phyloP scores from a whole-genome alignment of 2,113 vertebrate species.

The Dunckerocampus dactyliophorus region DNA sequence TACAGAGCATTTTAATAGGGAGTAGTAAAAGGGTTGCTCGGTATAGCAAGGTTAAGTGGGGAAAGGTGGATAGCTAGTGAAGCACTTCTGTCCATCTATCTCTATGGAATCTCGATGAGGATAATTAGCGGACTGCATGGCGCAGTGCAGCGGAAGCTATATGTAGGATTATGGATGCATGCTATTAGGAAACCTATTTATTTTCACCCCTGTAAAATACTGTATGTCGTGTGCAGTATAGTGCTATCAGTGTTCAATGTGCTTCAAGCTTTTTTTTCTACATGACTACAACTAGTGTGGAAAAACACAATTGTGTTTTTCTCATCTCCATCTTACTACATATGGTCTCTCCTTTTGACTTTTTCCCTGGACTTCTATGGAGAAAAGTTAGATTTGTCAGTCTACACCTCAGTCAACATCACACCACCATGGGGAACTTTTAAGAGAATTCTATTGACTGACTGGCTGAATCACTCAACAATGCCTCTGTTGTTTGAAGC shows the following conservation, averaged over 20 bases:
- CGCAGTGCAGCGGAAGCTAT: conserved; percentile 28
- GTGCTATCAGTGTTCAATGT: conserved; percentile 19
- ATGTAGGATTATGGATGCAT: conserved; percentile 40
- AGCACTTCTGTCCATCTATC: conserved; percentile 61
- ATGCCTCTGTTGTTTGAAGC: not conserved
- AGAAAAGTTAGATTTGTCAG: conserved; percentile 13
- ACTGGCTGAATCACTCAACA: not conserved
- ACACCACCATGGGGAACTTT: conserved; percentile 18
- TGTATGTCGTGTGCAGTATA: conserved; percentile 22
- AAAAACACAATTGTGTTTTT: conserved; percentile 28
- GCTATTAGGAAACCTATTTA: conserved; percentile 43
- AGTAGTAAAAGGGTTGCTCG: conserved; percentile 30
- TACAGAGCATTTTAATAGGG: conserved; percentile 33
- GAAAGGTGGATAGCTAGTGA: no score
- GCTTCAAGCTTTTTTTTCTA: not conserved
- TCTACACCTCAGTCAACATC: conserved; percentile 11
- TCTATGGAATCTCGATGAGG: conserved; percentile 56
- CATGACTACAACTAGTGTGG: no score
- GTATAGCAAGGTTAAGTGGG: conserved; percentile 56
- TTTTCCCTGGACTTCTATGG: not conserved
- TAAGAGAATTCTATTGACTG: conserved; percentile 12
- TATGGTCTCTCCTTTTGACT: not conserved
- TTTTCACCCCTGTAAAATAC: conserved; percentile 14
- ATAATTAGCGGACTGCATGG: conserved; percentile 62
- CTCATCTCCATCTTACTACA: conserved; percentile 5